Evolutionary conservation across 1,140 invertebrate species (phyloP).

Genomic region (Pseudomyrmex concolor): DNA sequence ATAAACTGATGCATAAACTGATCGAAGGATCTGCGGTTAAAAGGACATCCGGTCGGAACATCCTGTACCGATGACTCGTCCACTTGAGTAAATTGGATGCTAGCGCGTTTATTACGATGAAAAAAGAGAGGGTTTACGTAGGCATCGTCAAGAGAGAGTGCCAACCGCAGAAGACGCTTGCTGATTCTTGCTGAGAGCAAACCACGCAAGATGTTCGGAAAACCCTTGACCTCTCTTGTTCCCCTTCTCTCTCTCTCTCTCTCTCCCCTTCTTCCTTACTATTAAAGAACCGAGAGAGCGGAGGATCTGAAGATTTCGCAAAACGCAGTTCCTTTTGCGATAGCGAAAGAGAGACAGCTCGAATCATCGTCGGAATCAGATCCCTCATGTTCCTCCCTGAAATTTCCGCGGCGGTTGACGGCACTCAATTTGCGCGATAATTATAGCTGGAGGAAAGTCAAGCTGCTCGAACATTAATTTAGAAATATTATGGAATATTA

Average conservation of each 20-base stretch:
- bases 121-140: constrained; percentile 60
- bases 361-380: constrained; percentile 37
- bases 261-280: not conserved
- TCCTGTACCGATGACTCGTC: constrained; percentile 13
- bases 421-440: constrained; percentile 44
- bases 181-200: constrained; percentile 3
- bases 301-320: not conserved
- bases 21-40: not conserved
- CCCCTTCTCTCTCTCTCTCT: too few relatives aligned
- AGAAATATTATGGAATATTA: constrained; percentile 42
- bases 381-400: constrained; percentile 29
- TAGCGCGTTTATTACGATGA: constrained; percentile 66
- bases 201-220: constrained; percentile 25
- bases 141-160: constrained; percentile 81
- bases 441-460: constrained; percentile 49
- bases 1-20: too few relatives aligned
- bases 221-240: constrained; percentile 65
- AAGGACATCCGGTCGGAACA: constrained; percentile 1
- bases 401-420: constrained; percentile 32
- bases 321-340: constrained; percentile 1
- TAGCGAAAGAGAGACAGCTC: not conserved
- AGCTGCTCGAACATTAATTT: constrained; percentile 33
- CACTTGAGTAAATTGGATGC: constrained; percentile 84
- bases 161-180: constrained; percentile 76
- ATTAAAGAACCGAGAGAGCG: constrained; percentile 33